Conservation (phyloP, 2,797 vertebrate species). For the Aphelocoma californica region DNA sequence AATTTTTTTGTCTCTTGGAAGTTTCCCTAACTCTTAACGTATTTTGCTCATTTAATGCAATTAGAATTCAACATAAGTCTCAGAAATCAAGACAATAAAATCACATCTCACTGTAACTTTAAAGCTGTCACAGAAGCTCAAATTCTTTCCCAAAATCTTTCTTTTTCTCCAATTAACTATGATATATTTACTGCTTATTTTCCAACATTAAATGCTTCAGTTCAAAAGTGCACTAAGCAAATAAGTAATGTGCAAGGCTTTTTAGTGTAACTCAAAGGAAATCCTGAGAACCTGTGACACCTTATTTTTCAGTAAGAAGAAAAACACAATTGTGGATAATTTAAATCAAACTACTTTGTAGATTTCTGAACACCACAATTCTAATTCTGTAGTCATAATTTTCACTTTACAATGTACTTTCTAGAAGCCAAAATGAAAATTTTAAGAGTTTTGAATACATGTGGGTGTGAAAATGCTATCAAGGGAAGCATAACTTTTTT, state of each 20-base stretch:
- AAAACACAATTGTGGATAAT: conserved; percentile 54
- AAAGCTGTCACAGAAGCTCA: background rate
- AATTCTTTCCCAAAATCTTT: background rate
- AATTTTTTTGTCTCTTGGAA: background rate
- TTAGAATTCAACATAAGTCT: conserved; percentile 48
- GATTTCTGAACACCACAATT: conserved; percentile 12
- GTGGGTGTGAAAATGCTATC: conserved; percentile 22
- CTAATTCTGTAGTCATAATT: conserved; percentile 30
- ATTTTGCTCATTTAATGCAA: conserved; percentile 49
- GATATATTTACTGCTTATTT: conserved; percentile 52
- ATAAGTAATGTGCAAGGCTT: conserved; percentile 10
- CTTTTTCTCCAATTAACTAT: conserved; percentile 1
- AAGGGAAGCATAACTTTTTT: conserved; percentile 16
- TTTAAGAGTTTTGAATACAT: background rate
- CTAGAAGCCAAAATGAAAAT: conserved; percentile 36
- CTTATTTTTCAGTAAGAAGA: background rate
- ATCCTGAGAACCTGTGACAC: background rate
- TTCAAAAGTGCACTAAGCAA: conserved; percentile 45
- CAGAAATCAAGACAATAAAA: conserved; percentile 47
- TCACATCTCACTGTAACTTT: background rate
- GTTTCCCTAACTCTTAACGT: conserved; percentile 28
- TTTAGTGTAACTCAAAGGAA: conserved; percentile 36
- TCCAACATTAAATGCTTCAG: conserved; percentile 32
- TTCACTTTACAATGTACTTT: conserved; percentile 30
- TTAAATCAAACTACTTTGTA: conserved; percentile 43